Evolutionary conservation across 2,797 vertebrate species (phyloP).

Genomic region (Vultur gryphus): DNA sequence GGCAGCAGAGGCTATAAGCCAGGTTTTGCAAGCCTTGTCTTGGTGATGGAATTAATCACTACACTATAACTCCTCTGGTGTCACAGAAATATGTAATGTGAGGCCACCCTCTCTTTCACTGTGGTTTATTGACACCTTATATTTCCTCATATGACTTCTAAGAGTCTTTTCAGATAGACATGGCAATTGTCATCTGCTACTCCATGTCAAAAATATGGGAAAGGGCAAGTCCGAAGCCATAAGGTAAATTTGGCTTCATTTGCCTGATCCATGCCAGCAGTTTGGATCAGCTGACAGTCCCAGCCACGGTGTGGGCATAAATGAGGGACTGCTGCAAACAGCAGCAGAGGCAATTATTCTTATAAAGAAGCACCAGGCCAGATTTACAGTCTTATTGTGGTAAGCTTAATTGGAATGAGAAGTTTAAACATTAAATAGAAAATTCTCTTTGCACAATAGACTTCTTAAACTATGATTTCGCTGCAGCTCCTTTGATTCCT

Average conservation of each 20-base stretch:
- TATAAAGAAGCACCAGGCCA: background rate
- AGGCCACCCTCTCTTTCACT: background rate
- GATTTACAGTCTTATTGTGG: background rate
- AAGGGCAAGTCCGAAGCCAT: background rate
- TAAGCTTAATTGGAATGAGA: background rate
- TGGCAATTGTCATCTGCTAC: background rate
- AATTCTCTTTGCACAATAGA: background rate
- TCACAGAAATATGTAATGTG: background rate
- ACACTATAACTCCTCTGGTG: background rate
- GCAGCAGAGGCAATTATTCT: background rate
- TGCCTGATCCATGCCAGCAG: fast-evolving
- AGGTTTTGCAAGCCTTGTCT: background rate
- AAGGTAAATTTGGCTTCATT: background rate
- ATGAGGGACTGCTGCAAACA: background rate
- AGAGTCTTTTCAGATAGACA: background rate
- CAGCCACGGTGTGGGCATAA: background rate
- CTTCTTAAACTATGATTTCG: background rate
- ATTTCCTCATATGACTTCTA: background rate
- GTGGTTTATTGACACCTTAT: background rate
- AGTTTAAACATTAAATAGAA: background rate
- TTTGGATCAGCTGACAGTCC: background rate
- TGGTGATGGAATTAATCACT: background rate
- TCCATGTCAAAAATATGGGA: background rate
- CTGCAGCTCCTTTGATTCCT: background rate
- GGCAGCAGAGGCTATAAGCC: background rate